Conservation (phyloP, 2,797 vertebrate species). For the Cynodonichthys magdalenae region DNA sequence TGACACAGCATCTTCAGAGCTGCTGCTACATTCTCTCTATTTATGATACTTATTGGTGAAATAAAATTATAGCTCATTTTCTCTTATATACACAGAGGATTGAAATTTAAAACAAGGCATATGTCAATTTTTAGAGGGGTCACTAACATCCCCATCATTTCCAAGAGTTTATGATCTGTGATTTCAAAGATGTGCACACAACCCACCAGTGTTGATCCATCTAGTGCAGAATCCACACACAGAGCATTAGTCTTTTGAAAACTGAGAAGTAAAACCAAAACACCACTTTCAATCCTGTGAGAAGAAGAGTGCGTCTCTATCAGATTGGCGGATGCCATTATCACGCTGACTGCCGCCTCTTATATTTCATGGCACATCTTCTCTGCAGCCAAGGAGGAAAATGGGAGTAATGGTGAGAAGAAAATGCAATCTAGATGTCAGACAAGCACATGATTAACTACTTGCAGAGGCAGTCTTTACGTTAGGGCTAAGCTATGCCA, state of each 20-base stretch:
- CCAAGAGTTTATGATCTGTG: slow-evolving; percentile 12
- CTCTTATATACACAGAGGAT: too few relatives aligned
- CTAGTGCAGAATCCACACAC: slow-evolving; percentile 31
- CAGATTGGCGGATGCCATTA: slow-evolving; percentile 48
- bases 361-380: slow-evolving; percentile 62
- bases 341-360: slow-evolving; percentile 55
- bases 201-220: slow-evolving; percentile 10
- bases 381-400: slow-evolving; percentile 44
- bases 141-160: slow-evolving; percentile 23
- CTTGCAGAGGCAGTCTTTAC: slow-evolving; percentile 63
- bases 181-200: slow-evolving; percentile 8
- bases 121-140: neutral
- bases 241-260: slow-evolving; percentile 44
- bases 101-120: too few relatives aligned
- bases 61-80: neutral
- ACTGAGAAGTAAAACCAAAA: slow-evolving; percentile 44
- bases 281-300: slow-evolving; percentile 33
- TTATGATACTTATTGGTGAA: slow-evolving; percentile 15
- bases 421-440: slow-evolving; percentile 76
- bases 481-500: slow-evolving; percentile 37
- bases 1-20: slow-evolving; percentile 18
- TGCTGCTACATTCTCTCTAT: slow-evolving; percentile 7
- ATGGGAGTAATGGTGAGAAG: slow-evolving; percentile 63
- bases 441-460: slow-evolving; percentile 74
- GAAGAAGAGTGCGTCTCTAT: slow-evolving; percentile 47